Conservation (phyloP, 1,140 invertebrate genomes). For the Hermatobates lingyangjiaoensis region DNA sequence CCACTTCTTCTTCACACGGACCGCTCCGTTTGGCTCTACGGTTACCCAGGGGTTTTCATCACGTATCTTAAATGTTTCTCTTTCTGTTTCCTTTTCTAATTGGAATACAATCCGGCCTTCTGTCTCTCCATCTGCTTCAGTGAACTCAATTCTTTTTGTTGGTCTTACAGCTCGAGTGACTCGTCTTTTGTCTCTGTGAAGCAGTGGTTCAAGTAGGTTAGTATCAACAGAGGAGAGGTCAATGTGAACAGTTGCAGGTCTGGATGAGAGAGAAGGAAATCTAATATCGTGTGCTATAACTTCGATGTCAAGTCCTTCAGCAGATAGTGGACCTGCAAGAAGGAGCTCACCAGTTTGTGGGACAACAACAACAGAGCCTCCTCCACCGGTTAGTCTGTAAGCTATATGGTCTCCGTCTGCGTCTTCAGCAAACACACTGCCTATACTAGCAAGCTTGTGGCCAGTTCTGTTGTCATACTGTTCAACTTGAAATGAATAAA, state of each 20-base stretch:
- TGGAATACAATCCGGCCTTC: conserved; percentile 77
- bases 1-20: conserved; percentile 88
- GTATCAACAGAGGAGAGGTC: conserved; percentile 46
- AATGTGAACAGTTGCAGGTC: conserved; percentile 51
- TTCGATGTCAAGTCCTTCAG: conserved; percentile 41
- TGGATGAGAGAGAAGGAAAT: conserved; percentile 38
- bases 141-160: conserved; percentile 80
- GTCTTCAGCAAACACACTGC: conserved; percentile 61
- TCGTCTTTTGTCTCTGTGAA: conserved; percentile 51
- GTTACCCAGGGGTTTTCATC: conserved; percentile 88
- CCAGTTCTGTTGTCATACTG: conserved; percentile 24
- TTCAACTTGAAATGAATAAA: conserved; percentile 52
- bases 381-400: conserved; percentile 58
- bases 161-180: conserved; percentile 73
- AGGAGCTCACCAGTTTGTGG: conserved; percentile 80
- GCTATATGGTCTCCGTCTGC: conserved; percentile 71
- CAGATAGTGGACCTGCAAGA: conserved; percentile 47
- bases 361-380: conserved; percentile 62
- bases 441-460: conserved; percentile 56
- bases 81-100: conserved; percentile 75
- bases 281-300: conserved; percentile 67
- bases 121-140: conserved; percentile 71
- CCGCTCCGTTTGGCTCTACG: conserved; percentile 74
- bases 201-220: conserved; percentile 24
- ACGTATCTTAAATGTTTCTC: conserved; percentile 80